Percentiles rank a stretch among this genome's conserved stretches.
Conservation (phyloP, 2,797 vertebrate genomes). For the Chrosomus eos region DNA sequence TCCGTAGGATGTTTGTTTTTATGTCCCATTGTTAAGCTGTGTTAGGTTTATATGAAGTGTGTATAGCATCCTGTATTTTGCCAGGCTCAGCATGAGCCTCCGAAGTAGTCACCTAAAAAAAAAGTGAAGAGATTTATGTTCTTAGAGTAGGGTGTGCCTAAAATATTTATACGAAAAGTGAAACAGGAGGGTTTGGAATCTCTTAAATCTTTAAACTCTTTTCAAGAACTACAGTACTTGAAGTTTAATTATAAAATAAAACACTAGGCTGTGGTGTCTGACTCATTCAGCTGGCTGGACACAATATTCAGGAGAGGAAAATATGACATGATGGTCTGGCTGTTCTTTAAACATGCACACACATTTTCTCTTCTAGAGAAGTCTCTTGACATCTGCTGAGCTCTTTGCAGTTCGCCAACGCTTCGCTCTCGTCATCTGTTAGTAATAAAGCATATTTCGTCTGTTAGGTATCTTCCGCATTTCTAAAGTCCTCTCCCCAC, state of each 20-base stretch:
- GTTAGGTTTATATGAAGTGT: conserved; percentile 43
- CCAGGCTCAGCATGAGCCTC: conserved; percentile 40
- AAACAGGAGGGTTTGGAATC: conserved; percentile 19
- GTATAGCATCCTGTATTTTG: conserved; percentile 50
- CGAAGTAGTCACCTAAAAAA: conserved; percentile 31
- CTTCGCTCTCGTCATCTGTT: conserved; percentile 64
- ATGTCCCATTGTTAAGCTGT: conserved; percentile 45
- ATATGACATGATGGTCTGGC: conserved; percentile 58
- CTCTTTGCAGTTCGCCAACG: conserved; percentile 51
- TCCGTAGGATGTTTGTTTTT: conserved; percentile 42
- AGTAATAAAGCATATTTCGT: conserved; percentile 62
- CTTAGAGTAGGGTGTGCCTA: conserved; percentile 23
- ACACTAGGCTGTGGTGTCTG: conserved; percentile 51
- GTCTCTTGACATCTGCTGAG: conserved; percentile 61
- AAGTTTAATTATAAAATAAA: conserved; percentile 48
- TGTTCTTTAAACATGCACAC: conserved; percentile 36
- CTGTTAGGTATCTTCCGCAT: conserved; percentile 54
- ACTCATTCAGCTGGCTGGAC: conserved; percentile 64
- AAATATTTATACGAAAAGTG: conserved; percentile 18
- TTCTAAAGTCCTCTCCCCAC: conserved; percentile 37
- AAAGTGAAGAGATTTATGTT: background rate
- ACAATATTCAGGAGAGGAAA: conserved; percentile 60
- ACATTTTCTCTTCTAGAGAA: conserved; percentile 25
- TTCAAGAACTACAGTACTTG: conserved; percentile 38
- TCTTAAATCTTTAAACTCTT: conserved; percentile 22